Conservation (phyloP, 2,113 vertebrate genomes). For the Leucosticte australis region DNA sequence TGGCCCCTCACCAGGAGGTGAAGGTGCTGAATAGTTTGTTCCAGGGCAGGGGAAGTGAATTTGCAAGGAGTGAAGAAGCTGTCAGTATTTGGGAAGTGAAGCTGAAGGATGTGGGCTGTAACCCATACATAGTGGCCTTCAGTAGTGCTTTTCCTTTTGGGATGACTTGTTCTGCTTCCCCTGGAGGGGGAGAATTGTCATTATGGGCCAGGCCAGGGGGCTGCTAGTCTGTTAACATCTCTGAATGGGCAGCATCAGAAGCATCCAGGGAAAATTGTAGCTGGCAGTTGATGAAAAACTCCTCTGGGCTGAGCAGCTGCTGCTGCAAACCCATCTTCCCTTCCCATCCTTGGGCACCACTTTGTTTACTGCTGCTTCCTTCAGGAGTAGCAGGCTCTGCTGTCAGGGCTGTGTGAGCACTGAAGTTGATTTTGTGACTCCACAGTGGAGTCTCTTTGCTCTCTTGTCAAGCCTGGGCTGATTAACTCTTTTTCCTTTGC, state of each 20-base stretch:
- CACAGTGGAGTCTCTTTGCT: neutral
- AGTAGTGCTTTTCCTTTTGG: neutral
- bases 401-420: neutral
- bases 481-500: neutral
- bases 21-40: neutral
- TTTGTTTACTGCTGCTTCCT: neutral
- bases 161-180: neutral
- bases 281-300: neutral
- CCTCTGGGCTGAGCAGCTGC: neutral
- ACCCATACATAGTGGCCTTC: neutral
- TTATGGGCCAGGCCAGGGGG: neutral
- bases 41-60: neutral
- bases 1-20: neutral
- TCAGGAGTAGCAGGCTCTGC: neutral
- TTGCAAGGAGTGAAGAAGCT: neutral
- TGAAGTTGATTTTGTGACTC: neutral
- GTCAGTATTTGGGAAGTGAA: neutral
- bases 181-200: neutral
- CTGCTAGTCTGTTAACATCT: neutral
- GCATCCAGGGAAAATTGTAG: neutral
- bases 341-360: neutral
- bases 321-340: neutral
- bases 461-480: neutral
- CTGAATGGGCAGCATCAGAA: neutral
- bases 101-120: neutral